These are phyloP conservation scores for Pachliopta kotzebuea DNA, from an alignment of 2,888 invertebrate genomes.

Conservation along the genomic window DNA sequence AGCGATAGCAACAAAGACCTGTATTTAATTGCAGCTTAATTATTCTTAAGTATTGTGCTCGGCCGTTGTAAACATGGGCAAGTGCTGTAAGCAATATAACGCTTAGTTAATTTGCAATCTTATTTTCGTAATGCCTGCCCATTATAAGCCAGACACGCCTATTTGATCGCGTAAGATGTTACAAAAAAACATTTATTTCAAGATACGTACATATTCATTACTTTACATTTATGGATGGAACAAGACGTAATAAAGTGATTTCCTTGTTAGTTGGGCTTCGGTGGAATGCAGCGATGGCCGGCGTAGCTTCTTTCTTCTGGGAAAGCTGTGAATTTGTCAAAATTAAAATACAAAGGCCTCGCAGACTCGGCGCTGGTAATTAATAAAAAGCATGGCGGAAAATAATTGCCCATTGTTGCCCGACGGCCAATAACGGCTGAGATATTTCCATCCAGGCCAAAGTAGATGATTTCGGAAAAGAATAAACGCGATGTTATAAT, in stretches of 20 bases:
- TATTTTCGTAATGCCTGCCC: slow-evolving; percentile 40
- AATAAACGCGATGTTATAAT: slow-evolving; percentile 28
- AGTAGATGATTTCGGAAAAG: slow-evolving; percentile 29
- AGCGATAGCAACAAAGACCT: slow-evolving; percentile 28
- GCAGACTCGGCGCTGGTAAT: slow-evolving; percentile 54
- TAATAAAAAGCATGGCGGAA: slow-evolving; percentile 65
- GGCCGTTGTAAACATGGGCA: slow-evolving; percentile 28
- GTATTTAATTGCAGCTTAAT: slow-evolving; percentile 5
- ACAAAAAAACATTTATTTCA: slow-evolving; percentile 47
- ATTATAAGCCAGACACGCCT: slow-evolving; percentile 39
- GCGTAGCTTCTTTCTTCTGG: slow-evolving; percentile 46
- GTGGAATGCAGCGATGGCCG: slow-evolving; percentile 33
- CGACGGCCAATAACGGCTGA: slow-evolving; percentile 34
- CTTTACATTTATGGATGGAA: slow-evolving; percentile 40
- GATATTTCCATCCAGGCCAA: slow-evolving; percentile 27
- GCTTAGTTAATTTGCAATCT: slow-evolving; percentile 39
- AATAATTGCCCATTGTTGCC: slow-evolving; percentile 70
- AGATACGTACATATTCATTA: slow-evolving; percentile 47
- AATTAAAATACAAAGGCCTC: slow-evolving; percentile 72
- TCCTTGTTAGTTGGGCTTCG: slow-evolving; percentile 43
- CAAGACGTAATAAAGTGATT: slow-evolving; percentile 50
- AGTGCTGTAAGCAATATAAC: slow-evolving; percentile 39
- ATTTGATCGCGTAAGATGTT: slow-evolving; percentile 38
- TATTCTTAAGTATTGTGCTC: slow-evolving; percentile 13
- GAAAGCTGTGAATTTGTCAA: slow-evolving; percentile 67